Evolutionary conservation across 2,888 invertebrate species (phyloP).

Genomic region (Phania funesta): DNA sequence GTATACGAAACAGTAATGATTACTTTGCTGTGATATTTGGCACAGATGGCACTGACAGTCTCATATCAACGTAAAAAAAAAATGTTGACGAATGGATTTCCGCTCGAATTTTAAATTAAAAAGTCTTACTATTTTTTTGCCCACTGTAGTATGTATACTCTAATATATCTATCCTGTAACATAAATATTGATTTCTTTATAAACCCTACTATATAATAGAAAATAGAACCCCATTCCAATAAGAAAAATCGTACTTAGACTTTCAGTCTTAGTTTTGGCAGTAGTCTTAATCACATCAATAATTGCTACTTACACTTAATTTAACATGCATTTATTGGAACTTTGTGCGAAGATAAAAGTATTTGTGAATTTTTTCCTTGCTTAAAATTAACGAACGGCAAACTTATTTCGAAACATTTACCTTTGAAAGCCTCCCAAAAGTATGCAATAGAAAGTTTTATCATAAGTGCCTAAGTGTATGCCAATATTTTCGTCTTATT

Average conservation of each 20-base stretch:
- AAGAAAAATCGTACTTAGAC: neutral
- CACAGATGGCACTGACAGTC: no score
- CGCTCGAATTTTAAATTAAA: no score
- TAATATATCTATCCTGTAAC: neutral
- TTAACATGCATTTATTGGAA: slow-evolving; percentile 59
- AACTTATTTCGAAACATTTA: slow-evolving; percentile 53
- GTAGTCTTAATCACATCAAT: slow-evolving; percentile 58
- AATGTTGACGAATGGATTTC: no score
- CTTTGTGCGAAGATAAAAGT: slow-evolving; percentile 9
- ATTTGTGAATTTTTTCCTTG: slow-evolving; percentile 6
- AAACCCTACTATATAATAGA: no score
- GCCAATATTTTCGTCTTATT: slow-evolving; percentile 42
- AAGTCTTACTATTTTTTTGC: no score
- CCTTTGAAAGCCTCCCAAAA: slow-evolving; percentile 53
- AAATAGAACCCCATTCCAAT: no score
- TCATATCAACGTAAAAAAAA: no score
- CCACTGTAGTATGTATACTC: neutral
- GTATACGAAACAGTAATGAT: no score
- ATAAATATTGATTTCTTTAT: neutral
- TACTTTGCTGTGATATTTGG: no score
- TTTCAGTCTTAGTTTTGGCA: neutral
- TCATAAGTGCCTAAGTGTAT: slow-evolving; percentile 65
- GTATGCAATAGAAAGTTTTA: slow-evolving; percentile 54
- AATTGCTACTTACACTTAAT: slow-evolving; percentile 63
- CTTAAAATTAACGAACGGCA: slow-evolving; percentile 2